These are phyloP conservation scores for Anastrepha ludens DNA, from an alignment of 1,140 invertebrate genomes.

Conservation along the genomic window DNA sequence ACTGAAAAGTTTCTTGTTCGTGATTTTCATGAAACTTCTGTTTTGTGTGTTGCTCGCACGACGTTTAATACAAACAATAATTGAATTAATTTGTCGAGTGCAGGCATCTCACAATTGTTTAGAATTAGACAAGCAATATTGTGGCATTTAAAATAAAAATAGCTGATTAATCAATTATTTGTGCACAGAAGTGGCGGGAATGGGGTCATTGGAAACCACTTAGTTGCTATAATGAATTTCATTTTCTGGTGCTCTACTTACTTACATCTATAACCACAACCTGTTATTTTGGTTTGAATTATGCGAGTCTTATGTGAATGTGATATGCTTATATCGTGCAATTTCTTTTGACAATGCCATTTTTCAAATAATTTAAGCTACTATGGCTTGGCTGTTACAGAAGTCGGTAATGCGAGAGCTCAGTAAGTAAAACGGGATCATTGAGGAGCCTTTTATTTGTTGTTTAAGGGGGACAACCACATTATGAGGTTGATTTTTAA, in stretches of 20 bases:
- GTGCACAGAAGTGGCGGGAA: background rate
- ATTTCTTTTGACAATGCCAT: no score
- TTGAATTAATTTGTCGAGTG: background rate
- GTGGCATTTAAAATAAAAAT: slow-evolving; percentile 11
- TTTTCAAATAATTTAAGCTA: no score
- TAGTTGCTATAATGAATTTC: background rate
- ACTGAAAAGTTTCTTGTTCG: background rate
- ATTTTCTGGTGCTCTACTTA: background rate
- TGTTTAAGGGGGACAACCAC: no score
- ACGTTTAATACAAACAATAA: background rate
- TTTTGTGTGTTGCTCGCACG: background rate
- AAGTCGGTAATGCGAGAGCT: no score
- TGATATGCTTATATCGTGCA: no score
- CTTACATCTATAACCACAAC: no score
- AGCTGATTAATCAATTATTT: slow-evolving; percentile 22
- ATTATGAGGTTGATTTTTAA: no score
- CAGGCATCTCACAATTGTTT: background rate
- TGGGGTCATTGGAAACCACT: background rate
- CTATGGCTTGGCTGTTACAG: no score
- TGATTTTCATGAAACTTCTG: slow-evolving; percentile 7
- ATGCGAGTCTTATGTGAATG: no score
- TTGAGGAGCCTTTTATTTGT: no score
- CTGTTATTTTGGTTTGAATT: no score
- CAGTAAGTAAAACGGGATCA: no score
- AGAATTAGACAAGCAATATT: background rate